These are phyloP conservation scores for Ephydatia muelleri DNA, from an alignment of 37 sponge, comb jelly and placozoan species.

Conservation along the genomic window DNA sequence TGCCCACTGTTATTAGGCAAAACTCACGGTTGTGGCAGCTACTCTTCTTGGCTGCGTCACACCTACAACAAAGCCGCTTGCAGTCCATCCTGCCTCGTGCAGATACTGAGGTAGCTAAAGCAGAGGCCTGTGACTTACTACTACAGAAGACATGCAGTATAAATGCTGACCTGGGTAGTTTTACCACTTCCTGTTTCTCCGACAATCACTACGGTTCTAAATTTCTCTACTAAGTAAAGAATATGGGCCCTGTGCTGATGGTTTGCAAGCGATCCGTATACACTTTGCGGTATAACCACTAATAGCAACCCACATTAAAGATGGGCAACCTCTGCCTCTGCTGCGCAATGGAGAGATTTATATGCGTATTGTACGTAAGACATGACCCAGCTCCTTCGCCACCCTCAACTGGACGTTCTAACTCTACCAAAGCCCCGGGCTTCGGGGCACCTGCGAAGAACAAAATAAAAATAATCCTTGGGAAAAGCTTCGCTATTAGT, in stretches of 20 bases:
- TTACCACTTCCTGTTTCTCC: conserved; percentile 96
- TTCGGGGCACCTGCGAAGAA: conserved; percentile 10
- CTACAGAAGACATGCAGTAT: not conserved
- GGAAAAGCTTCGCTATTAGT: too few species aligned
- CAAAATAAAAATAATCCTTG: too few species aligned
- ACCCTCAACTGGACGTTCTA: conserved; percentile 55
- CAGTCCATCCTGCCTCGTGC: conserved; percentile 88
- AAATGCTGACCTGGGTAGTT: conserved; percentile 73
- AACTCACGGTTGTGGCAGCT: conserved; percentile 79
- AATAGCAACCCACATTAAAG: conserved; percentile 69
- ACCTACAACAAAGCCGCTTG: conserved; percentile 64
- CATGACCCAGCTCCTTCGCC: conserved; percentile 77
- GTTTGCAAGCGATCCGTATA: not conserved
- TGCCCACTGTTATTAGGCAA: not conserved
- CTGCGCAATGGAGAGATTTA: conserved; percentile 77
- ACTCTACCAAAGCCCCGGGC: conserved; percentile 32
- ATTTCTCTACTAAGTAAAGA: conserved; percentile 81
- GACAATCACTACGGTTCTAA: conserved; percentile 77
- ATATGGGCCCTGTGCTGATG: conserved; percentile 84
- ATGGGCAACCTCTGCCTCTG: conserved; percentile 93
- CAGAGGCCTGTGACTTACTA: not conserved
- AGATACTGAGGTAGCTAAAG: conserved; percentile 86
- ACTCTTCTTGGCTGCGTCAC: conserved; percentile 93
- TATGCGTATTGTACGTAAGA: conserved; percentile 76
- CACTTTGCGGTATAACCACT: too few species aligned